Evolutionary conservation across 2,888 invertebrate species (phyloP).

Genomic region (Petrolisthes cinctipes): DNA sequence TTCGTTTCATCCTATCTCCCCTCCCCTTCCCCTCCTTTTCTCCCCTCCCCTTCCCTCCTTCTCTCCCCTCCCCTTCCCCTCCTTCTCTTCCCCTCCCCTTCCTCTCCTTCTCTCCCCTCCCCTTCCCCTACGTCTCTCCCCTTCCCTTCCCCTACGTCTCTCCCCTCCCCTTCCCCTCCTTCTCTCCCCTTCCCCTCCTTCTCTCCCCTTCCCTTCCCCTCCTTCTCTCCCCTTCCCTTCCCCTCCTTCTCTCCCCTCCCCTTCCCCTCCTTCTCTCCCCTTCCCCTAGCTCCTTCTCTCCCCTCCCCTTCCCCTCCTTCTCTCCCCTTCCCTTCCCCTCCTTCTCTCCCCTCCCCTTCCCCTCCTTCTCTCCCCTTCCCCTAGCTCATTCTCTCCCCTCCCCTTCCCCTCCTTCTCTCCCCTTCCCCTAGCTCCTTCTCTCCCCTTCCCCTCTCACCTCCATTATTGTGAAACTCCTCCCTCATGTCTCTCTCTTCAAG

Average conservation of each 20-base stretch:
- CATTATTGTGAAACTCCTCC: background rate
- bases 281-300: background rate
- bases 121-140: background rate
- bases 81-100: background rate
- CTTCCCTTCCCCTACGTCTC: background rate
- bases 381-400: background rate
- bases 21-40: background rate
- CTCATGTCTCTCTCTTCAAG: too few species aligned
- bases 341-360: background rate
- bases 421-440: background rate
- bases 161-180: background rate
- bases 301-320: background rate
- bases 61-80: background rate
- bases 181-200: background rate
- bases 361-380: background rate
- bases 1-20: background rate
- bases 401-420: background rate
- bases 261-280: background rate
- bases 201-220: background rate
- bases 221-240: background rate
- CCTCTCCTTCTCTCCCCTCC: background rate
- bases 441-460: background rate
- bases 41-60: background rate
- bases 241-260: background rate
- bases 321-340: background rate